phyloP scores from a whole-genome alignment of 2,797 vertebrate genomes.

The Eospalax fontanierii region DNA sequence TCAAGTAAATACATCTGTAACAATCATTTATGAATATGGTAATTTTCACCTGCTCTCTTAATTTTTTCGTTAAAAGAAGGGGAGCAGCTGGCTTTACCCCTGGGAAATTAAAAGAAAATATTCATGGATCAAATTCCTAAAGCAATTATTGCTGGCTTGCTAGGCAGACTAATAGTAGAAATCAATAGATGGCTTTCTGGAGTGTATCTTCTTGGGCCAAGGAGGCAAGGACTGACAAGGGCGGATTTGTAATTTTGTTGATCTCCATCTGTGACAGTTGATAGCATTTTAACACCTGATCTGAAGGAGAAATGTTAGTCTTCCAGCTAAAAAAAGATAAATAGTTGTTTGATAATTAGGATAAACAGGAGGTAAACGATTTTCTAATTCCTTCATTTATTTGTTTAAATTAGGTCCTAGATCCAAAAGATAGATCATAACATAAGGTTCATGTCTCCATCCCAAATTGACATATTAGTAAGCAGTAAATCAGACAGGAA shows the following conservation, averaged over 20 bases:
- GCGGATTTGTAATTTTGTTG: constrained; percentile 31
- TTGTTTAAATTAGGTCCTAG: not conserved
- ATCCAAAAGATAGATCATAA: not conserved
- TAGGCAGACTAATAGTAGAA: constrained; percentile 72
- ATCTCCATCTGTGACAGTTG: constrained; percentile 44
- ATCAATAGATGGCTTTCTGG: constrained; percentile 82
- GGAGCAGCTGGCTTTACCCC: constrained; percentile 79
- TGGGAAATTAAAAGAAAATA: constrained; percentile 79
- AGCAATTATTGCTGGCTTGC: constrained; percentile 68
- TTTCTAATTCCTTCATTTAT: constrained; percentile 22
- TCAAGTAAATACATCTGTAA: constrained; percentile 64
- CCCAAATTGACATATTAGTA: not conserved
- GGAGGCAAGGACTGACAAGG: constrained; percentile 49
- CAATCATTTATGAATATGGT: constrained; percentile 70
- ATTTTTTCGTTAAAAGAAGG: constrained; percentile 62
- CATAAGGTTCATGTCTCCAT: constrained; percentile 3
- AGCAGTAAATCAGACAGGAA: not conserved
- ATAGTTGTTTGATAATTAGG: constrained; percentile 27
- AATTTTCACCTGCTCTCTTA: constrained; percentile 75
- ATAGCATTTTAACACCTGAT: constrained; percentile 25
- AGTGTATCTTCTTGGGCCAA: constrained; percentile 70
- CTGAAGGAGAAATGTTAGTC: constrained; percentile 56
- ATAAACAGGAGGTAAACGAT: constrained; percentile 39
- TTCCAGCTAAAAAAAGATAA: not conserved
- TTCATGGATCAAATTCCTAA: constrained; percentile 79